These are phyloP conservation scores for Axea sp. DNA, from an alignment of 2,888 invertebrate genomes.

Conservation along the genomic window DNA sequence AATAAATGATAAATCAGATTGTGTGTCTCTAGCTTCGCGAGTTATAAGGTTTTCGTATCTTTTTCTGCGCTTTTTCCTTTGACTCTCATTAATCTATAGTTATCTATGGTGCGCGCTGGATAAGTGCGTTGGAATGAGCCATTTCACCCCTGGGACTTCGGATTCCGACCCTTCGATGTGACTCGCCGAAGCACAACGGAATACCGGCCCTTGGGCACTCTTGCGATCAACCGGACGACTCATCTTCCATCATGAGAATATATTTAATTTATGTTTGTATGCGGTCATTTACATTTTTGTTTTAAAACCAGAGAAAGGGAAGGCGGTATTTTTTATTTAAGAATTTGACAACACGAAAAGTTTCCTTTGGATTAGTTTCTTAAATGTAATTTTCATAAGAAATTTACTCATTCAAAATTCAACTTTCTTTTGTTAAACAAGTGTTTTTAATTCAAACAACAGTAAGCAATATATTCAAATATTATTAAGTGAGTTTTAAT, in stretches of 20 bases:
- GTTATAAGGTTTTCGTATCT: conserved; percentile 66
- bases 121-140: conserved; percentile 79
- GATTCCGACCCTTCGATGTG: conserved; percentile 62
- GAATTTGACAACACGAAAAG: too few relatives aligned
- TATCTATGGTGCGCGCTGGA: conserved; percentile 78
- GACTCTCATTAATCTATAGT: conserved; percentile 79
- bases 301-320: neutral
- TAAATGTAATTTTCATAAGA: too few relatives aligned
- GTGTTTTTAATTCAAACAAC: too few relatives aligned
- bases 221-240: conserved; percentile 31
- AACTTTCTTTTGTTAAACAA: too few relatives aligned
- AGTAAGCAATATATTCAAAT: too few relatives aligned
- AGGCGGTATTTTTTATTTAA: neutral
- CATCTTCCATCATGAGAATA: conserved; percentile 26
- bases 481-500: conserved; percentile 17
- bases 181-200: conserved; percentile 61
- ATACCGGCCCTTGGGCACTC: conserved; percentile 73
- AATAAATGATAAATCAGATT: conserved; percentile 79
- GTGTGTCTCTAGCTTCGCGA: conserved; percentile 65
- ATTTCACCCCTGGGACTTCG: conserved; percentile 79
- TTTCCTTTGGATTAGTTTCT: too few relatives aligned
- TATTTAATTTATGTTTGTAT: conserved; percentile 14
- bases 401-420: too few relatives aligned
- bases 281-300: conserved; percentile 13
- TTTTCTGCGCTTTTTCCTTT: conserved; percentile 70